Evolutionary conservation across 2,888 invertebrate genomes (phyloP).

Genomic region (Neoaliturus tenellus): DNA sequence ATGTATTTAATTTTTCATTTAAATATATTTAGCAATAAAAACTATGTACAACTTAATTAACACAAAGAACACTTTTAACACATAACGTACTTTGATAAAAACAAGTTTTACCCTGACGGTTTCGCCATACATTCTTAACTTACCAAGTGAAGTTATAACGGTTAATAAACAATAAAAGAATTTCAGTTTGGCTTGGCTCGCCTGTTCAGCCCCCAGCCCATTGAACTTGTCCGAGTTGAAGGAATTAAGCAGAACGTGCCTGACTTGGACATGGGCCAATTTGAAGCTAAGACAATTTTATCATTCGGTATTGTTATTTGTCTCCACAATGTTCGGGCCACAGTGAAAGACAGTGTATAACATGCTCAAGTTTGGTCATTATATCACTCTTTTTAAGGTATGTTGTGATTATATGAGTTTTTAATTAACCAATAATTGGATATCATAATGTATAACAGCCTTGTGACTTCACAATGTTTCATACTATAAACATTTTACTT

Average conservation of each 20-base stretch:
- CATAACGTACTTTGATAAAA: no score
- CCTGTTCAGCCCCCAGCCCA: background rate
- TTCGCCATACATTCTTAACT: background rate
- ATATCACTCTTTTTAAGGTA: background rate
- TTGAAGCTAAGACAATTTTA: slow-evolving; percentile 28
- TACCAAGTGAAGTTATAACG: background rate
- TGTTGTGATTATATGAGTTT: background rate
- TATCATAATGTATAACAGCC: no score
- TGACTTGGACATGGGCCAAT: background rate
- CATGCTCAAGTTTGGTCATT: slow-evolving; percentile 5
- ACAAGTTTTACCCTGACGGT: background rate
- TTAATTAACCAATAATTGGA: no score
- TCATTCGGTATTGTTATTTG: slow-evolving; percentile 32
- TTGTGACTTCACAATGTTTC: no score
- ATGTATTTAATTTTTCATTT: no score
- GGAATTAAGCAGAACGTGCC: background rate
- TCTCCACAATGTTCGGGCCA: slow-evolving; percentile 5
- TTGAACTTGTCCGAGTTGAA: slow-evolving; percentile 9
- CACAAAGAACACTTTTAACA: no score
- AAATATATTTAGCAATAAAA: no score
- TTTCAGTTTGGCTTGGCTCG: background rate
- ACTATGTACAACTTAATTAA: no score
- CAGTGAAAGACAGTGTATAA: background rate
- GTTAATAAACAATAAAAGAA: background rate
- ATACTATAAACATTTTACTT: background rate